Conservation (phyloP, 2,113 vertebrate genomes). For the Albula glossodonta region DNA sequence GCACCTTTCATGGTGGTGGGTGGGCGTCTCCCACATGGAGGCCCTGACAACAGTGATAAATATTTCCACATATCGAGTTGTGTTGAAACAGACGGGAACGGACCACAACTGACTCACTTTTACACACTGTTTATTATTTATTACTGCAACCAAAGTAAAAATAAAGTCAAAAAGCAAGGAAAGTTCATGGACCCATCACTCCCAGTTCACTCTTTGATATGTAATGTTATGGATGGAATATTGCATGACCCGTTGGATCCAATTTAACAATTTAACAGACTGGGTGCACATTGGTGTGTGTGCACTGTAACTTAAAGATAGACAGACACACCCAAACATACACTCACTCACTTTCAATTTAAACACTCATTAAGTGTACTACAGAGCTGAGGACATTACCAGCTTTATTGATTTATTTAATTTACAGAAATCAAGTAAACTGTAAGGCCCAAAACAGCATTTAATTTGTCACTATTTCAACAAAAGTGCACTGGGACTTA, state of each 20-base stretch:
- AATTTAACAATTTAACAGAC: background rate
- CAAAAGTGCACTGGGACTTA: too few relatives aligned
- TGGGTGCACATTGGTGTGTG: background rate
- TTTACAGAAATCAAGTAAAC: too few relatives aligned
- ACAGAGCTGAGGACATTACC: too few relatives aligned
- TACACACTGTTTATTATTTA: background rate
- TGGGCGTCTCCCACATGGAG: background rate
- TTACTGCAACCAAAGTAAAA: background rate
- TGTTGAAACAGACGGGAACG: conserved; percentile 41
- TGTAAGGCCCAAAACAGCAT: too few relatives aligned
- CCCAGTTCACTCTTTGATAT: background rate
- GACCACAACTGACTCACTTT: conserved; percentile 18
- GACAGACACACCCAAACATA: too few relatives aligned
- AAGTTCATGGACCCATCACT: background rate
- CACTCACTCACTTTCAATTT: too few relatives aligned
- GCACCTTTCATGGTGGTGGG: background rate
- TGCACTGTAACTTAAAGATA: too few relatives aligned
- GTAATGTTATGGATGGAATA: background rate
- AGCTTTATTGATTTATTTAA: too few relatives aligned
- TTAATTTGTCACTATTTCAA: too few relatives aligned
- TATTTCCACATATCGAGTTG: conserved; percentile 46
- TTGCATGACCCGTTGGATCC: background rate
- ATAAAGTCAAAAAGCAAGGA: background rate
- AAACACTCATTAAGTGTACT: too few relatives aligned
- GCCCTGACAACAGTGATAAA: conserved; percentile 37